Conservation (phyloP, 2,888 invertebrate species). For the Leptura quadrifasciata region DNA sequence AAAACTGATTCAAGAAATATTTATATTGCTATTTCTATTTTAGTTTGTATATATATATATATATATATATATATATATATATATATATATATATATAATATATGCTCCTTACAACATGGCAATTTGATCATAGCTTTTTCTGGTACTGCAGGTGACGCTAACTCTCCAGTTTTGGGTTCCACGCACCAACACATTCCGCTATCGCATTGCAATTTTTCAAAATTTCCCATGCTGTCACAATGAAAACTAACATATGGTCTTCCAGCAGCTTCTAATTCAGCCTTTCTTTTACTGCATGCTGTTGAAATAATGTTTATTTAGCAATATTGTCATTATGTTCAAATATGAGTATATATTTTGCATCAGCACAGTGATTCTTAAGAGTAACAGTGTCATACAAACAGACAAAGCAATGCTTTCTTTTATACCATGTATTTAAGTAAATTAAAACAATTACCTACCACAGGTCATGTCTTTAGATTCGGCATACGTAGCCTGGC, state of each 20-base stretch:
- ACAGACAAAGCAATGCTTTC: no score
- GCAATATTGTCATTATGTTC: no score
- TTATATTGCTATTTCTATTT: no score
- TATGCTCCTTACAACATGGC: constrained; percentile 79
- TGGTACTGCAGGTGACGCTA: constrained; percentile 76
- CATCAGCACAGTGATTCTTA: no score
- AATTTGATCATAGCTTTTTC: constrained; percentile 77
- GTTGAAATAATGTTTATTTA: background rate
- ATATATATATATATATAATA: no score
- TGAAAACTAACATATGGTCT: constrained; percentile 77
- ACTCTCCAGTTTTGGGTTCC: constrained; percentile 78
- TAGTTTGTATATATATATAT: no score
- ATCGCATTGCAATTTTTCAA: constrained; percentile 82
- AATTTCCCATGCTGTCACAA: constrained; percentile 81
- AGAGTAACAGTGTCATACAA: no score
- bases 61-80: no score
- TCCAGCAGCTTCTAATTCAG: constrained; percentile 74
- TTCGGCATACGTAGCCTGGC: constrained; percentile 78
- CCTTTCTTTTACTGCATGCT: constrained; percentile 80
- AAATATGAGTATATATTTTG: no score
- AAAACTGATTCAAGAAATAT: no score
- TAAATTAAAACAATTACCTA: no score
- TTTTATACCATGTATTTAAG: no score
- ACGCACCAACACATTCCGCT: constrained; percentile 82
- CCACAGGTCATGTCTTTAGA: constrained; percentile 81